phyloP scores from a whole-genome alignment of 2,888 invertebrate genomes.

The Cantharis lateralis region DNA sequence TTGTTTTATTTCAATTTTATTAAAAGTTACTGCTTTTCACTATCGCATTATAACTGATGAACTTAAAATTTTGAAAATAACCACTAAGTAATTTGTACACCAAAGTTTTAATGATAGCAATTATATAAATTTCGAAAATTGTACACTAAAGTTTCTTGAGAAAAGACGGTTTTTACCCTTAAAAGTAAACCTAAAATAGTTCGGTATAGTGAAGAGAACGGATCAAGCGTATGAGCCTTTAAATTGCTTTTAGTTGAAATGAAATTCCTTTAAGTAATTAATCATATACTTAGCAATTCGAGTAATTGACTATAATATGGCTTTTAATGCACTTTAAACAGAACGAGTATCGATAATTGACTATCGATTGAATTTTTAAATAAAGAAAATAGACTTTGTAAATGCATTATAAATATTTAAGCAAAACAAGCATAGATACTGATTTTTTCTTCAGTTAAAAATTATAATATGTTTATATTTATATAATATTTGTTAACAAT shows the following conservation, averaged over 20 bases:
- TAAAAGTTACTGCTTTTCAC: neutral
- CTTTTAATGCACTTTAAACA: neutral
- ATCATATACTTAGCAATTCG: neutral
- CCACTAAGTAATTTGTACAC: neutral
- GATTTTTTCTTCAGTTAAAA: neutral
- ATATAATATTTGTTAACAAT: too few relatives aligned
- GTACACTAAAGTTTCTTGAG: neutral
- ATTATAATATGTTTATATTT: too few relatives aligned
- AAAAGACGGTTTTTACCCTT: neutral
- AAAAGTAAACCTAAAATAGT: neutral
- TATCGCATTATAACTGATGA: neutral
- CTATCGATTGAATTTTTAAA: neutral
- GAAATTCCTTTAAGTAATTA: neutral
- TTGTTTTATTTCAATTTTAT: neutral
- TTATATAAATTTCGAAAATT: neutral
- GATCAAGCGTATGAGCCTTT: neutral
- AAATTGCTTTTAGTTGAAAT: neutral
- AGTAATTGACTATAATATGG: neutral
- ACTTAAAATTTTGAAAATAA: neutral
- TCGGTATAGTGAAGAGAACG: neutral
- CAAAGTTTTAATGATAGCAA: neutral
- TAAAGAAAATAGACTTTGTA: neutral
- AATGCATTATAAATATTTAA: neutral
- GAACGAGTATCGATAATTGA: too few relatives aligned
- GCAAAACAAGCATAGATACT: neutral